Base-by-base conservation (phyloP, 2,113 vertebrate species). In the Siniperca chuatsi region DNA sequence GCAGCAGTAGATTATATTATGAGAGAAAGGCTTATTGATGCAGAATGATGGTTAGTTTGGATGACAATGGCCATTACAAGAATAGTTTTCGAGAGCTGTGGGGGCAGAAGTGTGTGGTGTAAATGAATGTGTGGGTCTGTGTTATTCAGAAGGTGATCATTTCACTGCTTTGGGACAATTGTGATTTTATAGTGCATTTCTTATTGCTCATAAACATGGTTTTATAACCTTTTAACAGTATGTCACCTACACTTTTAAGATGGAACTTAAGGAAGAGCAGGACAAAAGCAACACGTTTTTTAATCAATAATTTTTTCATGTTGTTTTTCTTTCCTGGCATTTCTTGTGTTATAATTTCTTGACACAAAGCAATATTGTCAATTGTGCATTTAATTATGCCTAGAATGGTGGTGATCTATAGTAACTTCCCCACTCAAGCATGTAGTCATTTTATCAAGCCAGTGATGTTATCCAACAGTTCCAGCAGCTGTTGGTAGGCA, bases 1-100 rank as follows among this genome's bases (percentile, higher is more conserved):
- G 89, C 74, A 64, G 40, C 50, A 40, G 50, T 64, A 83, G 87
- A 89, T 89, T 85, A 61, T 74, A 76, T 83, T 78, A 83, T 87
- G 67, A 79, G 33, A 82, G 50, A 67, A 21, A 71, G 46, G n/a
- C 89, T 78, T 83, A 86, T 61, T 82, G 82, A 84, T 78, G 40
- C 75, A 75, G 75, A 84, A 50, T 61, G 72, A 70, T 80, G 64
- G 57, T 69, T 83, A n/a, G 29, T 80, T 84, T 81, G 78, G 87
- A 72, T 72, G 69, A 68, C 75, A 86, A 80, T 84, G 42, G 65
- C 33, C 15, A 9, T 75, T 78, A 64, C 62, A 74, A 81, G 66
- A 87, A 81, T 62, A 80, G 48, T 78, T 69, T 67, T 48, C 1
- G 5, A 75, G 72, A 46, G 57, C 48, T 73, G 50, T 74, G 57